phyloP scores from a whole-genome alignment of 2,113 vertebrate species.

The Tragelaphus strepsiceros region DNA sequence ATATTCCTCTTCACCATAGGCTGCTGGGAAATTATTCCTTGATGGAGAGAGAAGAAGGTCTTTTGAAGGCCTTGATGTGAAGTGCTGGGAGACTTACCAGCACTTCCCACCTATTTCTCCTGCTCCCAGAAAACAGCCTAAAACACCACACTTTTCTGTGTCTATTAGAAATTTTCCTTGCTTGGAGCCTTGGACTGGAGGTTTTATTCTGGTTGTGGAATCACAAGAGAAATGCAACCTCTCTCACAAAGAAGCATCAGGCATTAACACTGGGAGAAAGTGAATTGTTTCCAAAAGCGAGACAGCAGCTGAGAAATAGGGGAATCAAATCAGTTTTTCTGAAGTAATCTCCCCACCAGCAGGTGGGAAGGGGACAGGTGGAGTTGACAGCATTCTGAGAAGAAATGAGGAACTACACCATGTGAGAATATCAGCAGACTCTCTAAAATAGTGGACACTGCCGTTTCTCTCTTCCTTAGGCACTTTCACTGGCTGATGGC shows the following conservation, averaged over 20 bases:
- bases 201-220: not conserved
- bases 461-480: not conserved
- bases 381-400: not conserved
- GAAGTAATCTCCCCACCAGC: not conserved
- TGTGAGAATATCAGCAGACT: not conserved
- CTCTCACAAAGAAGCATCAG: not conserved
- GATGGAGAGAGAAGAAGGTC: not conserved
- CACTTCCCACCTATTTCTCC: not conserved
- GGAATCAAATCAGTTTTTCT: not conserved
- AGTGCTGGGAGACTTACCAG: not conserved
- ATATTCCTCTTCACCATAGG: not conserved
- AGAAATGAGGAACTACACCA: not conserved
- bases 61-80: not conserved
- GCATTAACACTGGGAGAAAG: not conserved
- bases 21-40: not conserved
- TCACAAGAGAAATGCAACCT: not conserved
- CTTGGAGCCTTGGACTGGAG: not conserved
- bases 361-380: not conserved
- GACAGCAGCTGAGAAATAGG: not conserved
- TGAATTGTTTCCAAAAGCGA: not conserved
- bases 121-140: not conserved
- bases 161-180: not conserved
- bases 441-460: not conserved
- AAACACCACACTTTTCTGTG: not conserved
- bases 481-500: not conserved